These are phyloP conservation scores for Megaceryle maxima DNA, from an alignment of 2,113 vertebrate genomes.

Conservation along the genomic window DNA sequence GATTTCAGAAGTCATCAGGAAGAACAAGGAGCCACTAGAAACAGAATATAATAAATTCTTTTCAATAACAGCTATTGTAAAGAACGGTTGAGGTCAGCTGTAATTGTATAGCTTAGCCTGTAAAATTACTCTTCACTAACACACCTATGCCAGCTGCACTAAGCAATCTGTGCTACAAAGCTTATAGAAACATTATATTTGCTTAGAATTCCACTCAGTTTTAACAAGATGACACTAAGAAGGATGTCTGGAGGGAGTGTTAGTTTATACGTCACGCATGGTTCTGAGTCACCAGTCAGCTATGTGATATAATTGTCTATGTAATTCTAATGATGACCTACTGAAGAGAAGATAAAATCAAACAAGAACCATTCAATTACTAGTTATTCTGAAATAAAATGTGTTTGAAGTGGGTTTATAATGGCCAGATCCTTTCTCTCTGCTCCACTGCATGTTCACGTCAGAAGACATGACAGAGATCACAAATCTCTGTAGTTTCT, in stretches of 20 bases:
- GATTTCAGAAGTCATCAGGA: neutral
- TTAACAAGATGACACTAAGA: neutral
- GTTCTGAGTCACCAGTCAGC: neutral
- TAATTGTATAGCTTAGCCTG: neutral
- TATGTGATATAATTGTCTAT: neutral
- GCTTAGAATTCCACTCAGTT: slow-evolving; percentile 21
- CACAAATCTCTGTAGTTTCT: neutral
- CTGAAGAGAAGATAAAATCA: neutral
- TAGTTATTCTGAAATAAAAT: neutral
- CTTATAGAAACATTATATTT: neutral
- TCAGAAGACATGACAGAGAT: neutral
- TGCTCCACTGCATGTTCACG: neutral
- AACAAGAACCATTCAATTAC: neutral
- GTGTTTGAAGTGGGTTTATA: neutral
- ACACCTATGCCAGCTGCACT: neutral
- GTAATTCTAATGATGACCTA: neutral
- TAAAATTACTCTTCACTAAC: neutral
- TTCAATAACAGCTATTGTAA: slow-evolving; percentile 26
- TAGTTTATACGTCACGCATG: neutral
- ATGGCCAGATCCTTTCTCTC: neutral
- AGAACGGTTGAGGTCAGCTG: neutral
- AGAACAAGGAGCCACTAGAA: neutral
- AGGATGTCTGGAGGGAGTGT: neutral
- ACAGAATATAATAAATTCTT: neutral
- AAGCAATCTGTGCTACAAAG: neutral